Conservation (phyloP, 2,797 vertebrate genomes). For the Acanthopagrus latus region DNA sequence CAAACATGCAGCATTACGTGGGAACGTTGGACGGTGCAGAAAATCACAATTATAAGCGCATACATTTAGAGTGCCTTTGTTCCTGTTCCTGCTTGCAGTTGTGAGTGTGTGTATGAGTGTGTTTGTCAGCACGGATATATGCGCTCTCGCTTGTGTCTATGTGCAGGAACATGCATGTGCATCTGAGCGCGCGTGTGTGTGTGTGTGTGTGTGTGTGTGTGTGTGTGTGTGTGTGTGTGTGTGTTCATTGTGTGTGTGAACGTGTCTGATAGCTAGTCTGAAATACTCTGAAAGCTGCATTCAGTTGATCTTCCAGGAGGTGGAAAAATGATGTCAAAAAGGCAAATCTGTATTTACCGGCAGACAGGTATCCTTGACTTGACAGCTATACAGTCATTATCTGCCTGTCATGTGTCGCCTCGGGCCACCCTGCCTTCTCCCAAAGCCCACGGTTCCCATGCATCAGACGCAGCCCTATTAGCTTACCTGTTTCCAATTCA, state of each 20-base stretch:
- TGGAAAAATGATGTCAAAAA: constrained; percentile 88
- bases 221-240: constrained; percentile 4
- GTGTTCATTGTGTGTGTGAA: constrained; percentile 24
- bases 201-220: constrained; percentile 24
- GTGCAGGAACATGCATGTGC: constrained; percentile 30
- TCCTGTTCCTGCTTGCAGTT: constrained; percentile 50
- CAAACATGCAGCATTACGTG: constrained; percentile 76
- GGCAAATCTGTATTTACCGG: constrained; percentile 90
- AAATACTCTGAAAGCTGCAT: constrained; percentile 78
- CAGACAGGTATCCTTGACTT: constrained; percentile 90
- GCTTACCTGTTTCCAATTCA: constrained; percentile 90
- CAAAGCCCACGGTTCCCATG: constrained; percentile 85
- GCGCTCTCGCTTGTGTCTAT: constrained; percentile 14
- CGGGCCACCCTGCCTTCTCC: constrained; percentile 80
- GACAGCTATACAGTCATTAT: constrained; percentile 92
- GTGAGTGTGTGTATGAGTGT: constrained; percentile 19
- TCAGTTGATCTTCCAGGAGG: constrained; percentile 86
- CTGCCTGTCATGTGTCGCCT: constrained; percentile 88
- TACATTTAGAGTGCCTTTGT: constrained; percentile 77
- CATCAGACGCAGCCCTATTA: constrained; percentile 89
- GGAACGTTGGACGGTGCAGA: constrained; percentile 71
- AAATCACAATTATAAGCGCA: constrained; percentile 84
- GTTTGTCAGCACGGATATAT: constrained; percentile 35
- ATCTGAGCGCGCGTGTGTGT: constrained; percentile 10
- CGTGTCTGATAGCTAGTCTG: constrained; percentile 65